Conservation (phyloP, 2,888 invertebrate genomes). For the Sialis lutaria region DNA sequence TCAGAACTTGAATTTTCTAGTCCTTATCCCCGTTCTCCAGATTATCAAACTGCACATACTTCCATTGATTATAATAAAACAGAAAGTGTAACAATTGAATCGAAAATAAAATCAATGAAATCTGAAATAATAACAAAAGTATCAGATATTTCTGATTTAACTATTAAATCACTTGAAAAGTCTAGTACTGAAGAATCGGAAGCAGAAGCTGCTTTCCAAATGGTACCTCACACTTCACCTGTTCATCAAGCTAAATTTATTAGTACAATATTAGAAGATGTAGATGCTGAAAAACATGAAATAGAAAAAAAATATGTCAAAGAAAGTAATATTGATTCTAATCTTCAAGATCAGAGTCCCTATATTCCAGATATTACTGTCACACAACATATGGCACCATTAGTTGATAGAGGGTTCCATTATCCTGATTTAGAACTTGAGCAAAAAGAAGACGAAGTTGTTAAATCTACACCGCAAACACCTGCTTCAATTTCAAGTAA, state of each 20-base stretch:
- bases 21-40: slow-evolving; percentile 23
- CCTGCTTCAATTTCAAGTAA: slow-evolving; percentile 44
- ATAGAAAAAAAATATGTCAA: slow-evolving; percentile 27
- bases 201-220: slow-evolving; percentile 30
- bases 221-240: slow-evolving; percentile 28
- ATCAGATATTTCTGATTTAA: slow-evolving; percentile 24
- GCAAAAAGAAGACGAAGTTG: slow-evolving; percentile 23
- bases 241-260: slow-evolving; percentile 27
- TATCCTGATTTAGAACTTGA: slow-evolving; percentile 30
- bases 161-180: slow-evolving; percentile 21
- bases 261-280: slow-evolving; percentile 28
- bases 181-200: slow-evolving; percentile 30
- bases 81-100: slow-evolving; percentile 20
- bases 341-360: slow-evolving; percentile 38
- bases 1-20: slow-evolving; percentile 25
- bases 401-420: slow-evolving; percentile 25
- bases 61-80: slow-evolving; percentile 21
- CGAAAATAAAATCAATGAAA: slow-evolving; percentile 15
- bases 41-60: slow-evolving; percentile 10
- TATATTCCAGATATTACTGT: slow-evolving; percentile 44
- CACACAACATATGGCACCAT: slow-evolving; percentile 37
- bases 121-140: slow-evolving; percentile 22
- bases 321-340: slow-evolving; percentile 28
- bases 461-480: slow-evolving; percentile 37
- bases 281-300: slow-evolving; percentile 32